Percentiles rank a stretch among this genome's conserved stretches.
phyloP scores from a whole-genome alignment of 2,888 invertebrate genomes.

The Caenorhabditis becei region DNA sequence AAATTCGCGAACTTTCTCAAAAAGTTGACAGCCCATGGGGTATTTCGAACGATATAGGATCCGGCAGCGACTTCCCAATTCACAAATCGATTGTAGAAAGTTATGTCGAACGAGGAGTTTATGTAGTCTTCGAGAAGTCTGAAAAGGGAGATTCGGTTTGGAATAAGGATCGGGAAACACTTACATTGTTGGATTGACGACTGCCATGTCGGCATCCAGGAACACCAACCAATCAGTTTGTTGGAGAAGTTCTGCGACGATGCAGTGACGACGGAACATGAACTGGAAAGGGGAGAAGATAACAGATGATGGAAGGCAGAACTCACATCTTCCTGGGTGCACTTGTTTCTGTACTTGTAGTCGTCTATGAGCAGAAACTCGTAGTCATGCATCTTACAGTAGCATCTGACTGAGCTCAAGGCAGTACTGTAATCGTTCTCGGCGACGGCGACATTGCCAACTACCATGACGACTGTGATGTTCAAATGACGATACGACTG shows the following conservation, averaged over 20 bases:
- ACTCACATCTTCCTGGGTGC: constrained; percentile 57
- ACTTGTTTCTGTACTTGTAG: constrained; percentile 22
- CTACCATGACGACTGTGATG: constrained; percentile 24
- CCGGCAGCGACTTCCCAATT: constrained; percentile 70
- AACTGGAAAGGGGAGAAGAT: constrained; percentile 66
- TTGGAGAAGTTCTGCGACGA: constrained; percentile 54
- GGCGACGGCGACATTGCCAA: constrained; percentile 8
- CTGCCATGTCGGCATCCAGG: constrained; percentile 67
- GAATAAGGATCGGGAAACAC: background rate
- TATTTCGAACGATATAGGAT: constrained; percentile 62
- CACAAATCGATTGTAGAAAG: constrained; percentile 68
- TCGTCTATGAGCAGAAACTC: constrained; percentile 45
- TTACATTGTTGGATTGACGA: constrained; percentile 63
- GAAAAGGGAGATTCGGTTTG: background rate
- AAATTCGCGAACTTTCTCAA: constrained; percentile 57
- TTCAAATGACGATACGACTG: background rate
- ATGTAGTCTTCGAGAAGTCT: constrained; percentile 64
- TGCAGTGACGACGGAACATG: constrained; percentile 78
- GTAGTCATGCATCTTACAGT: constrained; percentile 56
- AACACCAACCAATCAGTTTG: constrained; percentile 67
- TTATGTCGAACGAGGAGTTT: constrained; percentile 50
- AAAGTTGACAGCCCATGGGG: constrained; percentile 31
- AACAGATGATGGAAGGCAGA: background rate
- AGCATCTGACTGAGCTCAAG: constrained; percentile 57
- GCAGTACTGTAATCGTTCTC: constrained; percentile 48